These are phyloP conservation scores for Corydoras sp. DNA, from an alignment of 2,113 vertebrate species.

Conservation along the genomic window DNA sequence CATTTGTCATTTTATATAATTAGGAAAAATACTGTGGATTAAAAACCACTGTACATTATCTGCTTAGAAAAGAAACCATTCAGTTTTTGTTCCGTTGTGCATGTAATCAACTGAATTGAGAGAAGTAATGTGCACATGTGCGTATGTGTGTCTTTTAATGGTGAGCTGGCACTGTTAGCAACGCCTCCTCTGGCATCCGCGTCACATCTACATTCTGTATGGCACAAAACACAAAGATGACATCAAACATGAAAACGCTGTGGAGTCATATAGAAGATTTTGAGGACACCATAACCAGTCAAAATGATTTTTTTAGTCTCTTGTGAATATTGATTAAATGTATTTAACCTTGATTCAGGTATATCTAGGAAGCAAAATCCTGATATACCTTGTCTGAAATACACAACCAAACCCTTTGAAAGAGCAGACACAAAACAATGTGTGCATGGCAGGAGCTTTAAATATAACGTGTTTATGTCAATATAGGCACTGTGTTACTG, in stretches of 20 bases:
- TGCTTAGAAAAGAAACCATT: too few species aligned
- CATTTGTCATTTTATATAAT: too few species aligned
- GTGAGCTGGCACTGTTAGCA: constrained; percentile 90
- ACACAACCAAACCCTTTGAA: not conserved
- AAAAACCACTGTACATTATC: too few species aligned
- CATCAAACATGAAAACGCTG: constrained; percentile 39
- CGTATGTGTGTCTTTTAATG: constrained; percentile 68
- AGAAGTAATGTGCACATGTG: not conserved
- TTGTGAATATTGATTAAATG: too few species aligned
- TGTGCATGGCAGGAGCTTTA: not conserved
- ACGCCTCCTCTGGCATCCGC: constrained; percentile 86
- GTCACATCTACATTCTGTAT: constrained; percentile 93
- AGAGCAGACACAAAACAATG: not conserved
- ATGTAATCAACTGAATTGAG: not conserved
- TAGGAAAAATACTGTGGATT: too few species aligned
- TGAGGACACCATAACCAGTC: not conserved
- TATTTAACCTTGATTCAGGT: too few species aligned
- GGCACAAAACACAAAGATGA: constrained; percentile 46
- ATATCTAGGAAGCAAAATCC: too few species aligned
- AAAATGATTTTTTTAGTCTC: too few species aligned
- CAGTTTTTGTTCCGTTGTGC: too few species aligned
- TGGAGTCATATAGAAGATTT: not conserved
- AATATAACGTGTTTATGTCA: not conserved
- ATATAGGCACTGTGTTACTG: not conserved
- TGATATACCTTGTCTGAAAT: too few species aligned